Percentiles rank a stretch among this genome's conserved stretches.
Evolutionary conservation across 2,888 invertebrate species (phyloP).

Genomic region (Mesorhabditis spiculigera): DNA sequence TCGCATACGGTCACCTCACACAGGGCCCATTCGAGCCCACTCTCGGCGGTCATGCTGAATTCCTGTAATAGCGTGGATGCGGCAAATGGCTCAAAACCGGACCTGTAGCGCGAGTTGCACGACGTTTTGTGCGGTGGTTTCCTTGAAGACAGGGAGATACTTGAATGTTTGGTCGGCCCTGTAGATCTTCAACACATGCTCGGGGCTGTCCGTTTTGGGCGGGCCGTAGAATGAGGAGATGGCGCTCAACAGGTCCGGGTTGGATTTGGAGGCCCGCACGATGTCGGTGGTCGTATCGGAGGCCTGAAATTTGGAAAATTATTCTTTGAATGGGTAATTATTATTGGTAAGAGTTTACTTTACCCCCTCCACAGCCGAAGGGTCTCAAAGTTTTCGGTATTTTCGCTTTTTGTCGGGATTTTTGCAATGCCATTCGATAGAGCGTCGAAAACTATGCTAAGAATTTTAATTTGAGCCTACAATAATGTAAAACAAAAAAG

Average conservation of each 20-base stretch:
- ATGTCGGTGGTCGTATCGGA: no score
- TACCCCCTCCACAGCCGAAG: no score
- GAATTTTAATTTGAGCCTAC: no score
- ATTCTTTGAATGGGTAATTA: no score
- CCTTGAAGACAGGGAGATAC: slow-evolving; percentile 89
- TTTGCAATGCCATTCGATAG: no score
- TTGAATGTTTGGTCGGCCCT: slow-evolving; percentile 86
- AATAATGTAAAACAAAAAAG: no score
- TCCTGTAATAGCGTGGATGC: slow-evolving; percentile 58
- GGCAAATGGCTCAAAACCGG: background rate
- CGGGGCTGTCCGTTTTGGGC: slow-evolving; percentile 70
- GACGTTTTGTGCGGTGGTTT: slow-evolving; percentile 73
- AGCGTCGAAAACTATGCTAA: no score
- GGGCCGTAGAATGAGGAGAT: slow-evolving; percentile 50
- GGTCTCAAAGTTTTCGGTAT: no score
- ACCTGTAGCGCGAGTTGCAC: slow-evolving; percentile 88
- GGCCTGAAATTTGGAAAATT: no score
- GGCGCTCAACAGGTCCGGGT: slow-evolving; percentile 59
- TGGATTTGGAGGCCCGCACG: slow-evolving; percentile 56
- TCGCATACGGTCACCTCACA: slow-evolving; percentile 89
- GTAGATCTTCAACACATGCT: slow-evolving; percentile 83
- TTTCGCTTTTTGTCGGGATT: no score
- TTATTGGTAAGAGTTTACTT: no score
- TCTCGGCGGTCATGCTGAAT: slow-evolving; percentile 56
- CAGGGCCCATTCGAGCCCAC: slow-evolving; percentile 72